Percentiles rank a stretch among this genome's conserved stretches.
Evolutionary conservation across 2,888 invertebrate genomes (phyloP).

Genomic region (Oscheius onirici): DNA sequence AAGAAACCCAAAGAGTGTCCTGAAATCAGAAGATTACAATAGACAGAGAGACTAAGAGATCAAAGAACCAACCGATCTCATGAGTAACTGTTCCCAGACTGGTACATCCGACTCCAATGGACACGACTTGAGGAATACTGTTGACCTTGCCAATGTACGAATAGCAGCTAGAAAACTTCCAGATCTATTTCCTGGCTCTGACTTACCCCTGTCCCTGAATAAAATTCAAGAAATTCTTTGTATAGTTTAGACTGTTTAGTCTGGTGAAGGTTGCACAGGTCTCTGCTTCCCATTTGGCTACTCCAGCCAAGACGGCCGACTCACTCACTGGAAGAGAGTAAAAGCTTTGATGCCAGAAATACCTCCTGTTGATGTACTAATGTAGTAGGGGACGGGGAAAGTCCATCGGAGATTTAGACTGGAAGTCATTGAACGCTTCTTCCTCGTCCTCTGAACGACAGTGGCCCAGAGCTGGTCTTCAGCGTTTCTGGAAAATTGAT

Average conservation of each 20-base stretch:
- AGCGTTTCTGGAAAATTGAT: slow-evolving; percentile 35
- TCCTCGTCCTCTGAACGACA: slow-evolving; percentile 28
- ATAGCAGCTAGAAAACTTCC: slow-evolving; percentile 55
- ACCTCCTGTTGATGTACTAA: slow-evolving; percentile 43
- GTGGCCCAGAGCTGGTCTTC: slow-evolving; percentile 47
- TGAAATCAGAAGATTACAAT: slow-evolving; percentile 13
- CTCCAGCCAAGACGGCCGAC: slow-evolving; percentile 56
- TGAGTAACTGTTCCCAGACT: slow-evolving; percentile 65
- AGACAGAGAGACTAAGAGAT: background rate
- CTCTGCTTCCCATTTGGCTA: slow-evolving; percentile 56
- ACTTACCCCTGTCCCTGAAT: slow-evolving; percentile 53
- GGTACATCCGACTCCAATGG: slow-evolving; percentile 68
- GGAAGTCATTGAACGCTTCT: slow-evolving; percentile 55
- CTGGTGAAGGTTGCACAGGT: slow-evolving; percentile 63
- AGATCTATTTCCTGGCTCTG: background rate
- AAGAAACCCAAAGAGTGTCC: slow-evolving; percentile 69
- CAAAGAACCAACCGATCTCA: slow-evolving; percentile 59
- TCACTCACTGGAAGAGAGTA: slow-evolving; percentile 43
- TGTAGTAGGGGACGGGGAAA: slow-evolving; percentile 57
- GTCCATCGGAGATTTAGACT: slow-evolving; percentile 45
- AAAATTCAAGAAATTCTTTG: slow-evolving; percentile 47
- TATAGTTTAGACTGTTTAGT: slow-evolving; percentile 24
- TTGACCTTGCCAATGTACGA: slow-evolving; percentile 64
- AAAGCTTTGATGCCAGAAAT: background rate
- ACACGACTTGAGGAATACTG: slow-evolving; percentile 53